A percentile compares a stretch with the other conserved stretches of the same genome.
These are phyloP conservation scores for Irena cyanogastra DNA, from an alignment of 2,113 vertebrate genomes.

Conservation along the genomic window DNA sequence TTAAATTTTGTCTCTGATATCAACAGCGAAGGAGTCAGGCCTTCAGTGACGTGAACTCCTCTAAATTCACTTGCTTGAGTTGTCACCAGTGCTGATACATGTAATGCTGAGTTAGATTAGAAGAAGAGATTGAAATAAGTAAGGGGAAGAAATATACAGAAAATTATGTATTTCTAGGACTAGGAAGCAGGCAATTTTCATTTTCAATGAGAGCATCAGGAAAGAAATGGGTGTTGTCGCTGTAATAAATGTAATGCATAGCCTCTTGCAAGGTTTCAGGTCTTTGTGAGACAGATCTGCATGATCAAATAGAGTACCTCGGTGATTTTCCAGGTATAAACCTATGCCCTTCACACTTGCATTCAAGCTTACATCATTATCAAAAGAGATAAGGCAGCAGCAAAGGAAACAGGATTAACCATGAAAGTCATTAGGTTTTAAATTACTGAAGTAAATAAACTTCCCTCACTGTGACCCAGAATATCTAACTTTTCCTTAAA, in stretches of 20 bases:
- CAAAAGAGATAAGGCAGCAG: constrained; percentile 60
- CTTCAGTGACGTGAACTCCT: background rate
- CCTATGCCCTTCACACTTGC: constrained; percentile 61
- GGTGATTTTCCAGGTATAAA: constrained; percentile 48
- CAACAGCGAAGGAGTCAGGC: background rate
- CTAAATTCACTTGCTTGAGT: background rate
- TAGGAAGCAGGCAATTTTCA: background rate
- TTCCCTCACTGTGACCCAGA: background rate
- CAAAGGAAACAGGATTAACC: constrained; percentile 63
- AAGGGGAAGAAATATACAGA: background rate
- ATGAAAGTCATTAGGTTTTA: constrained; percentile 66
- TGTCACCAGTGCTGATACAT: background rate
- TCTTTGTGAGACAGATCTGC: constrained; percentile 32
- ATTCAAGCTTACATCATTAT: constrained; percentile 50
- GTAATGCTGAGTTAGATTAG: background rate
- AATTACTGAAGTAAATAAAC: constrained; percentile 62
- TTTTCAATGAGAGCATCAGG: background rate
- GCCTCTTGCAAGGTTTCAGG: background rate
- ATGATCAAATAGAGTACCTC: constrained; percentile 32
- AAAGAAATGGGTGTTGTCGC: constrained; percentile 11
- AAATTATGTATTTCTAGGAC: constrained; percentile 16
- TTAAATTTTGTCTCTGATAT: background rate
- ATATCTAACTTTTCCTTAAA: constrained; percentile 51
- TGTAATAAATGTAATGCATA: background rate
- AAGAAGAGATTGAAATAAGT: background rate